Conservation (phyloP, 1,140 invertebrate genomes). For the Heliconius himera region DNA sequence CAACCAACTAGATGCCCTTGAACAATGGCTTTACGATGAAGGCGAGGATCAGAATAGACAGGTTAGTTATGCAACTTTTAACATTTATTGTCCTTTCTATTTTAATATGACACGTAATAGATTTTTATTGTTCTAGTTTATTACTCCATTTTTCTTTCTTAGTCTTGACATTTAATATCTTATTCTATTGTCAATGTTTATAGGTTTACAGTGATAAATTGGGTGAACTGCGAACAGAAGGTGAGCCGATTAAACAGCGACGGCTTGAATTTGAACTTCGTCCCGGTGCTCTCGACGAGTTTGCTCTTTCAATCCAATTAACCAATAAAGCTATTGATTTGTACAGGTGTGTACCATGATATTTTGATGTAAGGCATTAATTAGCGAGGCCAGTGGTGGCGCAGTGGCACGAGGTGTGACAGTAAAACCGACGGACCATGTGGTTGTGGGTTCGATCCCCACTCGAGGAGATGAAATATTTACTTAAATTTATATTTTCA, state of each 20-base stretch:
- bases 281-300: slow-evolving; percentile 88
- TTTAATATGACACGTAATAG: too few relatives aligned
- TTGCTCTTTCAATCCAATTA: slow-evolving; percentile 87
- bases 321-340: slow-evolving; percentile 89
- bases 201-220: slow-evolving; percentile 84
- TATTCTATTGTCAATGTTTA: slow-evolving; percentile 26
- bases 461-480: too few relatives aligned
- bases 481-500: too few relatives aligned
- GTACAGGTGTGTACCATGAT: slow-evolving; percentile 75
- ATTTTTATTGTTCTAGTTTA: not conserved
- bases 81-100: not conserved
- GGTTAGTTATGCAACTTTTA: slow-evolving; percentile 63
- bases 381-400: too few relatives aligned
- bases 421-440: too few relatives aligned
- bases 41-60: slow-evolving; percentile 96
- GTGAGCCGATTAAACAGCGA: slow-evolving; percentile 92
- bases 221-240: slow-evolving; percentile 84
- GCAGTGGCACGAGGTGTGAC: too few relatives aligned
- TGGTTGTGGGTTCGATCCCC: too few relatives aligned
- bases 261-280: slow-evolving; percentile 90
- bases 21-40: slow-evolving; percentile 97
- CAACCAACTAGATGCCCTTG: slow-evolving; percentile 89
- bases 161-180: not conserved
- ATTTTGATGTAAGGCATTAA: not conserved
- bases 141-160: not conserved